Evolutionary conservation across 1,140 invertebrate species (phyloP), one percentile per base, ranked within the genome.

Genomic region (Bathynomus jamesi): DNA sequence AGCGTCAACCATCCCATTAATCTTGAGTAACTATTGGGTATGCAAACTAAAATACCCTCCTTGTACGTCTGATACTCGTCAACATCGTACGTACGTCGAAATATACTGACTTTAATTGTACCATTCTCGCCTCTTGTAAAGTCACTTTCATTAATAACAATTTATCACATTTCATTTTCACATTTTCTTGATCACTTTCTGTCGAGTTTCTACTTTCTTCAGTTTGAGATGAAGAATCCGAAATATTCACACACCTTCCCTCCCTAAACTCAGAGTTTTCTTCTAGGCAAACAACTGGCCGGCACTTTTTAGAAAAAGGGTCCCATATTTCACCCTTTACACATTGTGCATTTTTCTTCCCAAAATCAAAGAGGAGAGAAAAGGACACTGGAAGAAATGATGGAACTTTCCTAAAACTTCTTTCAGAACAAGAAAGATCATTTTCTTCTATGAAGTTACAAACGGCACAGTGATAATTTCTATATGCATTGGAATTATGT

Each of bases 391-490:
- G 80, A 78, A 82, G 79, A 78, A 87, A 82, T 77, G 82, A 78
- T 67, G 81, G 80, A n/a, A 69, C 65, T n/a, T 75, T 61, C 27
- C 71, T 76, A 70, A 80, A 70, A 17, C 74, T 46, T 61, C 66
- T 62, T 21, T 76, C 72, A 5, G 78, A 68, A 74, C 85, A 84
- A 46, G 73, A 74, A 27, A 84, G 64, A 65, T 81, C 65, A 69
- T 84, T 83, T 30, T 83, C 74, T 2, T 75, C 73, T 0, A 82
- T 83, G 24, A 81, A 77, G 74, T 87, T 85, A 77, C 87, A 88
- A 10, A 83, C 72, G 4, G 86, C 86, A 77, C 87, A 88, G 74
- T 87, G 85, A 0, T 82, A 77, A 74, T 88, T 88, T 72, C 83
- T 80, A 78, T 84, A 87, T 4, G 78, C 75, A 78, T 66, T 29